Conservation (phyloP, 64 coral and sea anemone genomes). For the Montipora efflorescens region DNA sequence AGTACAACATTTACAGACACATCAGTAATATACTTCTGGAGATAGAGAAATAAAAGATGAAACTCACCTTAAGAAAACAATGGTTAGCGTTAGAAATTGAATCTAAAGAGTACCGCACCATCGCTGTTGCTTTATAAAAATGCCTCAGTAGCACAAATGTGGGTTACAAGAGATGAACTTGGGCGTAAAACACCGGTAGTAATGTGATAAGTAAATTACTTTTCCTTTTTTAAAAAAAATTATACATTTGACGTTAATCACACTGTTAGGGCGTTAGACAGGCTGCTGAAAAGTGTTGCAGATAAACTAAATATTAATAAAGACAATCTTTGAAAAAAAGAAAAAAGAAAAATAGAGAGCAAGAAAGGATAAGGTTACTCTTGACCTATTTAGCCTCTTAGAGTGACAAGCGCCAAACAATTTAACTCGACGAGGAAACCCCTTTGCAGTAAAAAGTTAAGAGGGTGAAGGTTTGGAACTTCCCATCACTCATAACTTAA, state of each 20-base stretch:
- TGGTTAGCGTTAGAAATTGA: slow-evolving; percentile 39
- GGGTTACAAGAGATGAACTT: not conserved
- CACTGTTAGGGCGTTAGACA: not conserved
- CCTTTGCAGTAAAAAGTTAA: too few relatives aligned
- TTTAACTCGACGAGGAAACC: too few relatives aligned
- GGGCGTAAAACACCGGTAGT: too few relatives aligned
- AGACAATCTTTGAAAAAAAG: not conserved
- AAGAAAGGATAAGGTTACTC: too few relatives aligned
- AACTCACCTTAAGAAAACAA: slow-evolving; percentile 35
- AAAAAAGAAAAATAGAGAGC: not conserved
- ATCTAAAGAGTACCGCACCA: not conserved
- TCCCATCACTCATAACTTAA: not conserved
- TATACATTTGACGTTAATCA: too few relatives aligned
- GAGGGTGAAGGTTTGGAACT: not conserved
- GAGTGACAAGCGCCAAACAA: too few relatives aligned
- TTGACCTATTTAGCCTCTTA: too few relatives aligned
- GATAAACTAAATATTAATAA: not conserved
- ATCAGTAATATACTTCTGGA: too few relatives aligned
- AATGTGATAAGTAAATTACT: too few relatives aligned
- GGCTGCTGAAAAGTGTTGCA: not conserved
- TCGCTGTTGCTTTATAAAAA: not conserved
- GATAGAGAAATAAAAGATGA: not conserved
- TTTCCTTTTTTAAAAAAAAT: too few relatives aligned
- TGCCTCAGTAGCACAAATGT: too few relatives aligned
- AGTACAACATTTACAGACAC: too few relatives aligned